Evolutionary conservation across 2,113 vertebrate species (phyloP), one percentile per base, ranked within the genome.

Genomic region (Verasper variegatus): DNA sequence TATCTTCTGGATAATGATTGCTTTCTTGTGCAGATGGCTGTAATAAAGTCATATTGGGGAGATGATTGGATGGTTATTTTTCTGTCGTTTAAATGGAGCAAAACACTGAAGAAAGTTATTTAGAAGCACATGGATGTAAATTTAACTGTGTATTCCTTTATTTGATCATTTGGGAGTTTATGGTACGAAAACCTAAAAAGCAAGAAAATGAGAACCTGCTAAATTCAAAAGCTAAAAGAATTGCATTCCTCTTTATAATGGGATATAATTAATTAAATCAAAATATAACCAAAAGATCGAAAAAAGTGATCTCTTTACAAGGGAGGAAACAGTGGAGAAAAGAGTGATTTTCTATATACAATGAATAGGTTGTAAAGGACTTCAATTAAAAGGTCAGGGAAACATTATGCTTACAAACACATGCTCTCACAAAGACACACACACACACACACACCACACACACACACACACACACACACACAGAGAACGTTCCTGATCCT

Each of bases 1-100:
- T 85, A 88, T 94, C 90, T 95, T 98, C 93, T 99, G 97, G 87
- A 99, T 96, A 86, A 90, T 49, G 76, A 89, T 91, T 4, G 88
- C 94, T 68, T 92, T 91, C 92, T 90, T 93, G 86, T 92, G 91
- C 87, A 98, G 92, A 88, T 95, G 80, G 71, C 98, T 99, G 84
- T 77, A 92, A 93, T 79, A 81, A 80, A 89, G 91, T 92, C 72
- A 86, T 72, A 86, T 75, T 93, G 74, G 23, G 24, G 64, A 83
- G 71, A 89, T 75, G 68, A 85, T 42, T 78, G 45, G 45, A 71
- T 72, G 61, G 62, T 26, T 71, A 68, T 74, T 75, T 75, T 78
- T 56, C 26, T 63, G 49, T n/a, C 10, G 37, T 49, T 76, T 31
- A 86, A 83, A 65, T 77, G n/a, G 60, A 74, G 20, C 4, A 78